Evolutionary conservation across 2,888 invertebrate genomes (phyloP).

Genomic region (Parnassius smintheus): DNA sequence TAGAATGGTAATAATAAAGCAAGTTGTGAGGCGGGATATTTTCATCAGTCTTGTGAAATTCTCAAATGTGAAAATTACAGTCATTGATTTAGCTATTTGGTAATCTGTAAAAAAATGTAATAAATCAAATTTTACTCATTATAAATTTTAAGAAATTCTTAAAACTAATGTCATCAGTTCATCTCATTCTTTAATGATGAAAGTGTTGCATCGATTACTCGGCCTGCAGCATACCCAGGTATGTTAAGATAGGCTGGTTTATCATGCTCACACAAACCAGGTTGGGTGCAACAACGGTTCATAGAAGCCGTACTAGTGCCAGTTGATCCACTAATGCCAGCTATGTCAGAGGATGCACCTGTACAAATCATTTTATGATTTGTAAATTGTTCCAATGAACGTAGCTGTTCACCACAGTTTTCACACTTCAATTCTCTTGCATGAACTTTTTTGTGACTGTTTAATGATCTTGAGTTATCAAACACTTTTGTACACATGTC

Average conservation of each 20-base stretch:
- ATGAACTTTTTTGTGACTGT: conserved; percentile 79
- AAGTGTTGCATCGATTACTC: conserved; percentile 73
- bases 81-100: conserved; percentile 73
- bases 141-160: conserved; percentile 25
- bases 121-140: conserved; percentile 33
- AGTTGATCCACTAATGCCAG: conserved; percentile 50
- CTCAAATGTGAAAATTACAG: conserved; percentile 77
- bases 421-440: conserved; percentile 78
- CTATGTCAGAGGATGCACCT: conserved; percentile 53
- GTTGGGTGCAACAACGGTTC: conserved; percentile 72
- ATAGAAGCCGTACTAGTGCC: conserved; percentile 41
- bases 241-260: conserved; percentile 78
- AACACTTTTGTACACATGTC: conserved; percentile 81
- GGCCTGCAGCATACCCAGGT: conserved; percentile 72
- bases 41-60: conserved; percentile 82
- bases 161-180: conserved; percentile 59
- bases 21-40: conserved; percentile 82
- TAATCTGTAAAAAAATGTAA: conserved; percentile 66
- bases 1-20: conserved; percentile 81
- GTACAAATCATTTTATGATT: conserved; percentile 77
- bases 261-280: conserved; percentile 76
- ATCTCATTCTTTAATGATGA: conserved; percentile 74
- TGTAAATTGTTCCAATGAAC: conserved; percentile 75
- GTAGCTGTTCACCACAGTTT: conserved; percentile 74
- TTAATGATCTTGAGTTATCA: conserved; percentile 77